Evolutionary conservation across 2,797 vertebrate species (phyloP), one percentile per base, ranked within the genome.

Genomic region (Characodon lateralis): DNA sequence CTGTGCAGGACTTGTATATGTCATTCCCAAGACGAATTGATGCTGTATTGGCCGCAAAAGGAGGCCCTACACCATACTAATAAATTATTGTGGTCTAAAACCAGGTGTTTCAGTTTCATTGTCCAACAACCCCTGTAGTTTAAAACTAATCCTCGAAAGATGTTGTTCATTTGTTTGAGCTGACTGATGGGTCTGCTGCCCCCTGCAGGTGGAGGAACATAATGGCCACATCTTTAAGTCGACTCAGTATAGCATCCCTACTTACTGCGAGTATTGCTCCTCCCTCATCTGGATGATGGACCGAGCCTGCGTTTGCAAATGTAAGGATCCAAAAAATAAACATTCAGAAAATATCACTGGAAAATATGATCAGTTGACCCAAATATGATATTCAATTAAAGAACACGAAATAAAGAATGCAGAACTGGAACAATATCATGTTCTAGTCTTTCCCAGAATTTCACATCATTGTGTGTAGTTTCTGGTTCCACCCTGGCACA

Each of bases 241-340:
- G 0, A 99, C 98, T 1, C 98, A 99, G 77, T 99, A 99, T 92
- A 99, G 97, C 95, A 99, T 99, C 86, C 98, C 98, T 70, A 99
- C 98, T 0, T 99, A 98, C 95, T 99, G 98, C 91, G 98, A 99
- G 93, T 98, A 95, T 94, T 99, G 98, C 80, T 99, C 97, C 5
- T 99, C 98, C 6, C 95, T 99, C 91, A 99, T 99, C 94, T 99
- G 98, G 98, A 99, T 99, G 95, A 99, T 99, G 98, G 98, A 99
- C 92, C 96, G 96, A 1, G 98, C 98, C 82, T 99, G 97, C 77
- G 98, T 99, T 84, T 99, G 98, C 94, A 99, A 99, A 96, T 85
- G 98, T 99, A 93, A 97, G 98, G 91, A 46, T 91, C 35, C 68
- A n/a, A 14, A 73, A 73, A 12, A 2, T 39, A 68, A 68, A 26